Evolutionary conservation across 2,113 vertebrate species (phyloP), one percentile per base, ranked within the genome.

Genomic region (Centrocercus urophasianus): DNA sequence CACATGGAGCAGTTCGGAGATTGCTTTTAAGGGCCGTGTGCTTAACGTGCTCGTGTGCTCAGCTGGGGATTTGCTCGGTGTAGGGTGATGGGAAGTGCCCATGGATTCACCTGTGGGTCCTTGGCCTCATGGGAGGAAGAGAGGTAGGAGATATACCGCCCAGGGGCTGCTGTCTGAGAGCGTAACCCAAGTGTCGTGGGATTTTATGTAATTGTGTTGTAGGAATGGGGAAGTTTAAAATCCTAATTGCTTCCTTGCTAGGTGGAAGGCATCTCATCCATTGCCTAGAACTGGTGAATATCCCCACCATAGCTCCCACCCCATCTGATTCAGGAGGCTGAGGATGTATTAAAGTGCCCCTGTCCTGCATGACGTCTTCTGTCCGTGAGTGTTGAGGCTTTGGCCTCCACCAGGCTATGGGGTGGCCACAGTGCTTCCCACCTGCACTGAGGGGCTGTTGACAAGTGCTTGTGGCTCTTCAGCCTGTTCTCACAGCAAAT

Each of bases 1-100:
- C 86, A 45, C 0, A 0, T 0, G 0, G 50, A 0, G 0, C 34
- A 47, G 22, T 42, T 76, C 0, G 0, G 40, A 56, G 40, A 83
- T 83, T 83, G 36, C 56, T 65, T 83, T 70, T 15, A 40, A 66
- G 34, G 67, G 79, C n/a, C 36, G 38, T 14, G 21, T 48, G 38
- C 14, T 64, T 43, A 43, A 43, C 13, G 15, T 43, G 16, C 42
- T 16, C 42, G 15, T 11, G 21, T 48, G 38, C 14, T 64, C 17
- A 17, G 40, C 36, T 2, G 3, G 36, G 61, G 40, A 27, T 64
- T 40, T 12, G 16, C 36, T 64, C 6, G 7, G 61, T 2, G 38
- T 19, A 28, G 25, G 38, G 38, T 28, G 38, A 19, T 64, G 61
- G 57, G 36, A 40, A 28, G 25, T 40, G 61, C 61, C 38, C 7